Percentiles rank a stretch among this genome's conserved stretches.
These are phyloP conservation scores for Dreissena polymorpha DNA, from an alignment of 1,140 invertebrate genomes.

Conservation along the genomic window DNA sequence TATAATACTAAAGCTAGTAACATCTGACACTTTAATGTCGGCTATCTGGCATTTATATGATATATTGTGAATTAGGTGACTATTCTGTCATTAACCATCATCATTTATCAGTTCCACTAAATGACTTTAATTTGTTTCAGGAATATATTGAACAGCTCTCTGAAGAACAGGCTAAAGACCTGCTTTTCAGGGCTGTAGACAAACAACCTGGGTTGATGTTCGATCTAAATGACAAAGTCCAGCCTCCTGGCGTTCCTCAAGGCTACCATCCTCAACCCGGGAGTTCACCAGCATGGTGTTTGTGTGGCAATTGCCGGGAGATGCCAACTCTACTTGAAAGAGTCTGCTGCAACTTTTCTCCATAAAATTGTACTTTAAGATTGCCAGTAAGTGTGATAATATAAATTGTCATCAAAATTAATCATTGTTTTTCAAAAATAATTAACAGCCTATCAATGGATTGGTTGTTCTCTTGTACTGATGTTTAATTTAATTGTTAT, in stretches of 20 bases:
- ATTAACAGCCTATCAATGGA: background rate
- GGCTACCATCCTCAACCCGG: constrained; percentile 22
- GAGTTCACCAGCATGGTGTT: constrained; percentile 21
- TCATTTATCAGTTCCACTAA: too few relatives aligned
- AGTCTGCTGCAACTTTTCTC: constrained; percentile 21
- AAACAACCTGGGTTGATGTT: constrained; percentile 13
- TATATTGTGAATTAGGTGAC: too few relatives aligned
- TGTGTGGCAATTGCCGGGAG: constrained; percentile 20
- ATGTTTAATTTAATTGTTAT: background rate
- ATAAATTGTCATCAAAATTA: background rate
- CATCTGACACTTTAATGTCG: too few relatives aligned
- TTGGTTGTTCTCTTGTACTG: background rate
- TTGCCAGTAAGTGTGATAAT: background rate
- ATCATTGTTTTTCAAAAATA: background rate
- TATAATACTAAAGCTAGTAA: too few relatives aligned
- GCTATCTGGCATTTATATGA: too few relatives aligned
- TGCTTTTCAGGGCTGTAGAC: constrained; percentile 9
- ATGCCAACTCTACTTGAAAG: constrained; percentile 38
- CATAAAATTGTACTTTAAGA: background rate
- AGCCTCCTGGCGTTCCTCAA: background rate
- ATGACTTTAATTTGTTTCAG: background rate
- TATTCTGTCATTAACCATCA: too few relatives aligned
- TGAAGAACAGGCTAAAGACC: background rate
- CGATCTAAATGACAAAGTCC: background rate
- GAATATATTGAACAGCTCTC: background rate